Base-by-base conservation (phyloP, 2,888 invertebrate species). In the Labia minor region DNA sequence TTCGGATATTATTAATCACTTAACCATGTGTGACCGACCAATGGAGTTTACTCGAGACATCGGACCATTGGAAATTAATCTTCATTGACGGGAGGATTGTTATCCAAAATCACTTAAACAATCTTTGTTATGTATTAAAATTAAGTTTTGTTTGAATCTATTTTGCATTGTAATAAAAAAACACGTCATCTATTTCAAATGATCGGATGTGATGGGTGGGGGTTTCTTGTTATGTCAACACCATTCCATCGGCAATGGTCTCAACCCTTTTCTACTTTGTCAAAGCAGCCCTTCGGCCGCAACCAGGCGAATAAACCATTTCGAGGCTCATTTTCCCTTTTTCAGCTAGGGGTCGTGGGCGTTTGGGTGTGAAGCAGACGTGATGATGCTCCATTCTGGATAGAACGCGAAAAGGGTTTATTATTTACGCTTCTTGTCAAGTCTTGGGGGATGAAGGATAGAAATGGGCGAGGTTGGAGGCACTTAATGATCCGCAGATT, bases 281-380 rank as follows among this genome's bases (percentile, higher is more conserved):
- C 49, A 49, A 49, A 49, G 49, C 49, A 49, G 49, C 49, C 49
- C 49, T 49, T 49, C 14, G 49, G 49, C 49, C 49, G 49, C 49
- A 49, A 14, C 49, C 49, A 49, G 49, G 49, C 49, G 49, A 49
- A 49, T 49, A 49, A 49, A 49, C 49, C 49, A 49, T 49, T 49
- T 49, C 49, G 16, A 16, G 16, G 49, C 49, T 14, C 49, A 3
- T 49, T 49, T 49, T 49, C 49, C 49, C 49, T 49, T 49, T 49
- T 49, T 49, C 16, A 14, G 49, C 6, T 49, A n/a, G 49, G 49
- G 49, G 49, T 49, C 49, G 49, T 49, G 49, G 49, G 49, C 49
- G 49, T 49, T 49, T 49, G 49, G 49, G 49, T 49, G 49, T 49
- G 49, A 49, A 49, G 49, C 49, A 49, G 49, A 49, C 49, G 49